Base-by-base conservation (phyloP, 1,140 invertebrate genomes). In the Pseudobourletiella spinata region DNA sequence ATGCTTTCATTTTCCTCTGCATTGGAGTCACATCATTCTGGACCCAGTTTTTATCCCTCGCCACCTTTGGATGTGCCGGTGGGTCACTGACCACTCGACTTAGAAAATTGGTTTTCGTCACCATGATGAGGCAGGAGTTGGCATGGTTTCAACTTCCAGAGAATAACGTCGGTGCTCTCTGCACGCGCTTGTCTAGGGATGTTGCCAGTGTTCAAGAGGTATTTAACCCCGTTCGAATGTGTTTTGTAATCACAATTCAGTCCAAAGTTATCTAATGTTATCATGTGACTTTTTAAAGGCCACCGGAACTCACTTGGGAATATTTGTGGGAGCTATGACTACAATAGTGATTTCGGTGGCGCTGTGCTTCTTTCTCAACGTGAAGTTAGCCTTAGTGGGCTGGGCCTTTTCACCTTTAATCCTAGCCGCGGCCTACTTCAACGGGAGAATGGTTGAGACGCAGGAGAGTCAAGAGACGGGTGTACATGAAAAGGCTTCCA, bases 281-380 rank as follows among this genome's bases (percentile, higher is more conserved):
- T 73, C 71, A 14, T 76, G 76, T 1, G n/a, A n/a, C n/a, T 78
- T 80, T 39, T 72, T 28, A n/a, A 52, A 87, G 85, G 86, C 86
- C 1, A 86, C 86, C 11, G 86, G 87, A 26, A 80, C 84, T 70
- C 77, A 85, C 59, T 79, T 88, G 26, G 86, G 85, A 1, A 82
- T 81, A 22, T 76, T 87, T 14, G 70, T 88, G 1, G 83, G 87
- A 72, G 81, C 84, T 6, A 50, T 83, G 3, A 79, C 84, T 1
- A 87, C 84, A 1, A 73, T 89, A 1, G 66, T 74, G 1, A 84
- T 67, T 74, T 89, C n/a, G 84, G 85, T 3, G 71, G 88, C 8
- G 79, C 88, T 1, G 79, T 83, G 0, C n/a, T 58, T 71, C 87
- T 39, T 11, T n/a, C 32, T 39, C 8, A 8, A 39, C 8, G 32